A percentile compares a stretch with the other conserved stretches of the same genome.
Evolutionary conservation across 2,113 vertebrate genomes (phyloP).

Genomic region (Myiagra hebetior): DNA sequence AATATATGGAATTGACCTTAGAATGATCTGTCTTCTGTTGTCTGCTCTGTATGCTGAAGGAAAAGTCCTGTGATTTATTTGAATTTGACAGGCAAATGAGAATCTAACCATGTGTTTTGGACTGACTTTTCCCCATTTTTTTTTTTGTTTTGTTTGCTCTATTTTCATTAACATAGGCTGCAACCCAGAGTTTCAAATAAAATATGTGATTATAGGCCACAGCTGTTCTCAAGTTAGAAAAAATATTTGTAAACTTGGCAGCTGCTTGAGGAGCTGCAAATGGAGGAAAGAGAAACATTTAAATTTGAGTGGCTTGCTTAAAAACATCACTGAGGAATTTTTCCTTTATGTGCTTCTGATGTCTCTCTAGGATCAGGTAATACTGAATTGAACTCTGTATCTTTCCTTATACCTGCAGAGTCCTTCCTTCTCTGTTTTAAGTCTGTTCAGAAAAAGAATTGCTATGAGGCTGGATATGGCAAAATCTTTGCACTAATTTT

Average conservation of each 20-base stretch:
- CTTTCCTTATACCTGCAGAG: background rate
- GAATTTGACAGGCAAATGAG: conserved; percentile 13
- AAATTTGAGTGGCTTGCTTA: background rate
- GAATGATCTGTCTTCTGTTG: background rate
- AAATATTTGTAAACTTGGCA: conserved; percentile 59
- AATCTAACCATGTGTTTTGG: background rate
- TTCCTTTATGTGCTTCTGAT: background rate
- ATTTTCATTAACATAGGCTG: background rate
- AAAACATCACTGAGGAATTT: background rate
- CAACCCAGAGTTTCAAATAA: conserved; percentile 1
- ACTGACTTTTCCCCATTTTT: background rate
- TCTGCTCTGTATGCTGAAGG: background rate
- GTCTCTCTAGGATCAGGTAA: background rate
- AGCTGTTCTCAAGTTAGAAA: conserved; percentile 20
- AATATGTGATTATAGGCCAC: conserved; percentile 44
- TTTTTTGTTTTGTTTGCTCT: background rate
- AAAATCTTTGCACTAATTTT: background rate
- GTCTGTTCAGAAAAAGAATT: background rate
- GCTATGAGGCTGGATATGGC: background rate
- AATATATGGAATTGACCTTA: background rate
- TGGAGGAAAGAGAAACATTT: background rate
- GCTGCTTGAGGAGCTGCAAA: conserved; percentile 13
- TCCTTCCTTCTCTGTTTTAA: background rate
- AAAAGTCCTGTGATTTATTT: background rate
- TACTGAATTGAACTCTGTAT: background rate